Conservation (phyloP, 2,113 vertebrate species). For the Cryptotis parvus region DNA sequence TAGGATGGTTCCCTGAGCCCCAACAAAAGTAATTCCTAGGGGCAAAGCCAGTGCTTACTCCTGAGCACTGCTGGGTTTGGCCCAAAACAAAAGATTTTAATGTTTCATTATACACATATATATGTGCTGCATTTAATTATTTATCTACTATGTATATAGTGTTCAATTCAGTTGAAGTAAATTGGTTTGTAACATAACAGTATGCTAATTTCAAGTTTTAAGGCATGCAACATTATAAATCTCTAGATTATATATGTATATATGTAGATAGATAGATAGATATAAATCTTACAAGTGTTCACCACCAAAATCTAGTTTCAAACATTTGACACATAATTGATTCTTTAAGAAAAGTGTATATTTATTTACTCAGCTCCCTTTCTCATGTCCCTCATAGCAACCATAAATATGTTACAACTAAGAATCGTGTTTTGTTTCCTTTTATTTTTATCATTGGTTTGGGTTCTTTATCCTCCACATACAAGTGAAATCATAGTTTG, state of each 20-base stretch:
- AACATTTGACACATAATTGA: neutral
- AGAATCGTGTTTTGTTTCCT: neutral
- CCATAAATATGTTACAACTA: neutral
- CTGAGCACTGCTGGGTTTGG: no score
- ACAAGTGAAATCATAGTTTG: neutral
- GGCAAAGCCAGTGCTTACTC: no score
- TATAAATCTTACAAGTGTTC: neutral
- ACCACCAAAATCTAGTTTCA: neutral
- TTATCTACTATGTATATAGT: no score
- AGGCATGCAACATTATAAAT: neutral
- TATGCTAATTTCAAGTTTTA: neutral
- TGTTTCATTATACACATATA: no score
- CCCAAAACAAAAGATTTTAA: no score
- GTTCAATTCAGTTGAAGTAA: neutral
- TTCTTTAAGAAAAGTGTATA: neutral
- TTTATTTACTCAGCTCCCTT: neutral
- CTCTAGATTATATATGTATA: neutral
- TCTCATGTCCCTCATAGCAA: neutral
- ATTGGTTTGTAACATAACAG: neutral
- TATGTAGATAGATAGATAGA: no score
- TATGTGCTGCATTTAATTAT: no score
- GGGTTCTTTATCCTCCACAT: neutral
- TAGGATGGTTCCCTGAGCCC: no score
- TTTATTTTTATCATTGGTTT: neutral
- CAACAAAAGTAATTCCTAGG: no score